Evolutionary conservation across 2,888 invertebrate species (phyloP), one percentile per base, ranked within the genome.

Genomic region (Synanthedon vespiformis): DNA sequence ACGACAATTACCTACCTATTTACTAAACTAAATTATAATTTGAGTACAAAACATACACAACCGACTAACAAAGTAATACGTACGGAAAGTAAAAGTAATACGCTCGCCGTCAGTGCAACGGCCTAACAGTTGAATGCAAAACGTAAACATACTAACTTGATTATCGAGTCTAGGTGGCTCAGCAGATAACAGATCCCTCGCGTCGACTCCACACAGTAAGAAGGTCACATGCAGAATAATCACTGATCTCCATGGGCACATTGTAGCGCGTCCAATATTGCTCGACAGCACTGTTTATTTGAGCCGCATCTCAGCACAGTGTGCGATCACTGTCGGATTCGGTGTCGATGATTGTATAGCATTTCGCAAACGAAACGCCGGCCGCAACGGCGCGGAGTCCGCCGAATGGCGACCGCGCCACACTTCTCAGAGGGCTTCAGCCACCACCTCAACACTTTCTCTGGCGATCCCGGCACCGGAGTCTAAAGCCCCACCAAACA

Each of bases 211-310:
- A 56, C 58, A 62, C 55, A 74, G 61, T 60, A 72, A 65, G 64
- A 83, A 70, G 62, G 78, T 62, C 78, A 86, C 82, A 75, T 71
- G 69, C 65, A 77, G 70, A 63, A 76, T 67, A 69, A 70, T 74
- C 80, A 85, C 81, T 66, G 77, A 67, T 74, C 74, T 81, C 84
- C 86, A 86, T 82, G 70, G 72, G 81, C 82, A 83, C 86, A 87
- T 87, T 72, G 77, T 84, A 75, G 79, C 65, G 68, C 69, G 64
- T 65, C 64, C 54, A 49, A 50, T 55, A 56, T 56, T 52, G 44
- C 58, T 50, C 53, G 54, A 52, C 57, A 68, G 74, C 71, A 74
- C 75, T 76, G 71, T 79, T 80, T 82, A 83, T 80, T 80, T 70
- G 74, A 74, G 77, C 80, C 80, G 70, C 86, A 86, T 85, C 74